Conservation (phyloP, 2,113 vertebrate genomes). For the Pomatostomus ruficeps region DNA sequence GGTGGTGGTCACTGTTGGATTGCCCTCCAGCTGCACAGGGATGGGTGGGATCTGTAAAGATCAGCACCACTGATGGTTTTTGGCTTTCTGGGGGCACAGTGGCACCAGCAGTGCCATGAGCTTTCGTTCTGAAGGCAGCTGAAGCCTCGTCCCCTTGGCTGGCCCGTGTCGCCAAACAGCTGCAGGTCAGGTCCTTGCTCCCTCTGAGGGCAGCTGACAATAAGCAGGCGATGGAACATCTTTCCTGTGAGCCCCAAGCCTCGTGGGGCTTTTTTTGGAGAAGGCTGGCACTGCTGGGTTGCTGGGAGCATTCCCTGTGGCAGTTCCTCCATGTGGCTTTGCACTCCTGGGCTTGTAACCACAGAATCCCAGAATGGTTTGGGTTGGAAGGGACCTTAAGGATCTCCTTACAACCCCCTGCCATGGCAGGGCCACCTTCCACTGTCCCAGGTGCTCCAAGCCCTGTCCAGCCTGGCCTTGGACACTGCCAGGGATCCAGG, state of each 20-base stretch:
- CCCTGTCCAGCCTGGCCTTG: neutral
- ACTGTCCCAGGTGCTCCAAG: neutral
- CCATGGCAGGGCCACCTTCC: neutral
- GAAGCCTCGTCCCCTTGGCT: neutral
- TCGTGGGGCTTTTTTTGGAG: neutral
- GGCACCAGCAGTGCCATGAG: neutral
- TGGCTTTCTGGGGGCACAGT: neutral
- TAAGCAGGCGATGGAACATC: fast-evolving
- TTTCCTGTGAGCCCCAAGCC: neutral
- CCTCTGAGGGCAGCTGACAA: neutral
- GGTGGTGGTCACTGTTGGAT: fast-evolving
- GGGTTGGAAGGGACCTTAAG: neutral
- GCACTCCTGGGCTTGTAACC: fast-evolving
- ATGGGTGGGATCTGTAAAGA: neutral
- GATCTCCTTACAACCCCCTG: neutral
- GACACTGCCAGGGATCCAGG: neutral
- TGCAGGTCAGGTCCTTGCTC: neutral
- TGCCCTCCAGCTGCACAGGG: neutral
- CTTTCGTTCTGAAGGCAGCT: neutral
- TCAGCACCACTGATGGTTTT: neutral
- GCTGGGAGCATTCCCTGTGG: fast-evolving
- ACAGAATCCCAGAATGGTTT: neutral
- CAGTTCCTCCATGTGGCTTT: neutral
- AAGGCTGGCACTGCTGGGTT: neutral
- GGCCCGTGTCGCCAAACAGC: neutral